These are phyloP conservation scores for Lepidotrigona ventralis DNA, from an alignment of 1,140 invertebrate genomes.

Conservation along the genomic window DNA sequence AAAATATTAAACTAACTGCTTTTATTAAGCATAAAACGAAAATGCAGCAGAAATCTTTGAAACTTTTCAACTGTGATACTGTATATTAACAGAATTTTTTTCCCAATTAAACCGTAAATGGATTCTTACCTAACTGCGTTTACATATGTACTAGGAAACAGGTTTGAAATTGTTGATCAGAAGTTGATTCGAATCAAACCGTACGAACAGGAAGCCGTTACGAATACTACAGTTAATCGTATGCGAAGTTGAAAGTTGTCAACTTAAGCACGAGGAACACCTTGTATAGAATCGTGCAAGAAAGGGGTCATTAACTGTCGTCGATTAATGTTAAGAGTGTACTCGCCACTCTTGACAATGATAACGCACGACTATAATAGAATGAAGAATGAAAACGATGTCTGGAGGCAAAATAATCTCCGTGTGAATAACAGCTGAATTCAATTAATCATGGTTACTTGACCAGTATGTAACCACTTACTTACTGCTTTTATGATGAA, in stretches of 20 bases:
- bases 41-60: no score
- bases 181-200: neutral
- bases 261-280: neutral
- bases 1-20: no score
- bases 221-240: constrained; percentile 9
- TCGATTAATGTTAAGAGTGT: neutral
- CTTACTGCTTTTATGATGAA: no score
- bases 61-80: no score
- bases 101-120: neutral
- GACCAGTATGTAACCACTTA: neutral
- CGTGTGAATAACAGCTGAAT: neutral
- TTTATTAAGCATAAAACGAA: no score
- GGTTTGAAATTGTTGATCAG: neutral
- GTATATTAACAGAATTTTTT: neutral
- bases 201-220: neutral
- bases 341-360: neutral
- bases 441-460: neutral
- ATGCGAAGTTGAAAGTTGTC: constrained; percentile 10
- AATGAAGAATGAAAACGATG: neutral
- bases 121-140: neutral
- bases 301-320: constrained; percentile 15
- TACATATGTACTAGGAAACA: neutral
- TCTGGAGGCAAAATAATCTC: neutral
- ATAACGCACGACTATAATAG: neutral
- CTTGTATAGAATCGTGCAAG: neutral